Base-by-base conservation (phyloP, 2,113 vertebrate species). In the Gymnogyps californianus region DNA sequence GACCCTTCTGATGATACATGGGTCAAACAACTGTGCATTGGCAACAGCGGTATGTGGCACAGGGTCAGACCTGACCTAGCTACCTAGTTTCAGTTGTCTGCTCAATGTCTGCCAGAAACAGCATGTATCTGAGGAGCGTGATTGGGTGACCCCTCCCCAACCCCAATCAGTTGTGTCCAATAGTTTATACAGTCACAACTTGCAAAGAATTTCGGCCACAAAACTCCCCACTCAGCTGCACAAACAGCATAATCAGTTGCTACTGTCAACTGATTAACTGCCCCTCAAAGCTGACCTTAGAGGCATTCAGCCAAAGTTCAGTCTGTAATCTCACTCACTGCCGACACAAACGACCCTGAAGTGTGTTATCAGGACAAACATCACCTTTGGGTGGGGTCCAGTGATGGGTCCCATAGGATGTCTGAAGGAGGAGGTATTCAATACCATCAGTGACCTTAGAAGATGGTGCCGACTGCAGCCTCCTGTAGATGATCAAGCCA, bases 311-410 rank as follows among this genome's bases (percentile, higher is more conserved):
- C 16, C 91, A 85, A 57, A 91, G 40, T 42, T 38, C 81, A 42
- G 61, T 8, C 75, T 54, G 51, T 28, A 88, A 64, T 10, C 24
- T 38, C 62, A 40, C 25, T 32, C 21, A 8, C 10, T 54, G 46
- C 40, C 3, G 2, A 65, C 54, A 65, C 32, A 66, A 42, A 10
- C 0, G 4, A 34, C 31, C 13, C 2, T 34, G 11, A 44, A 31
- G 32, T 2, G 13, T 9, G 16, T 34, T n/a, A 61, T 4, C 13
- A 82, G 52, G 80, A 58, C 20, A 65, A 89, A 44, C 28, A 49
- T n/a, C 64, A 99, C 99, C 99, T 99, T 99, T 99, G 38, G 99
- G 99, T 24, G 99, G 99, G 19, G 99, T 99, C 99, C 99, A 99
- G 98, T 99, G 99, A 93, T 99, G 98, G 42, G 97, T 95, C 44